Conservation (phyloP, 2,797 vertebrate genomes). For the Hypotaenidia okinawae region DNA sequence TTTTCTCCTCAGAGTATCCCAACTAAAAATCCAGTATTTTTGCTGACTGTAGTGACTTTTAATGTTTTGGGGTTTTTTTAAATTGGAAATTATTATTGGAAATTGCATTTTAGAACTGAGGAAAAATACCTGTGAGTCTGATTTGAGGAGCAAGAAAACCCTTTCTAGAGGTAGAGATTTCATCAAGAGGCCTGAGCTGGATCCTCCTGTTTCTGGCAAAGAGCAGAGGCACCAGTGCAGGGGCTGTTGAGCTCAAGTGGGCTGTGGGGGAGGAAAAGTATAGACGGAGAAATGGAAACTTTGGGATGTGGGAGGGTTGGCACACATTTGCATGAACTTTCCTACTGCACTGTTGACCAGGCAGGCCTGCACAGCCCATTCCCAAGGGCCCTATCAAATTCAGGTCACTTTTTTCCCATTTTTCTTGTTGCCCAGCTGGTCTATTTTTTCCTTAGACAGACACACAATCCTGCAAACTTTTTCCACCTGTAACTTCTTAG, state of each 20-base stretch:
- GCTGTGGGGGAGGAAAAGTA: slow-evolving; percentile 29
- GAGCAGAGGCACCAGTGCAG: neutral
- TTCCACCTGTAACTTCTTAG: neutral
- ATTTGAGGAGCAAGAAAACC: neutral
- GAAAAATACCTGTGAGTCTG: neutral
- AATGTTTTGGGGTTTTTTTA: neutral
- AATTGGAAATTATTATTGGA: neutral
- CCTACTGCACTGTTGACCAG: neutral
- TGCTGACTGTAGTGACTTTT: neutral
- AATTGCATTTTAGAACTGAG: neutral
- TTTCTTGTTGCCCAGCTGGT: neutral
- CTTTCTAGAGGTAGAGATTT: neutral
- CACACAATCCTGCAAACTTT: neutral
- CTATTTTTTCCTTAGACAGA: neutral
- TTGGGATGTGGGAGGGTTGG: slow-evolving; percentile 27
- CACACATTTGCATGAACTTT: neutral
- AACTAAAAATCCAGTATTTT: neutral
- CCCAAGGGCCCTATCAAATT: neutral
- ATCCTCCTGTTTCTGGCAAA: neutral
- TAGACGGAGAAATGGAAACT: neutral
- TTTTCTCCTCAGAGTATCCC: neutral
- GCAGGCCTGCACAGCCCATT: neutral
- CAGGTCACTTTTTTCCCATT: neutral
- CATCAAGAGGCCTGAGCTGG: neutral
- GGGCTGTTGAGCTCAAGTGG: neutral